Base-by-base conservation (phyloP, 2,888 invertebrate species). In the Pocota personata region DNA sequence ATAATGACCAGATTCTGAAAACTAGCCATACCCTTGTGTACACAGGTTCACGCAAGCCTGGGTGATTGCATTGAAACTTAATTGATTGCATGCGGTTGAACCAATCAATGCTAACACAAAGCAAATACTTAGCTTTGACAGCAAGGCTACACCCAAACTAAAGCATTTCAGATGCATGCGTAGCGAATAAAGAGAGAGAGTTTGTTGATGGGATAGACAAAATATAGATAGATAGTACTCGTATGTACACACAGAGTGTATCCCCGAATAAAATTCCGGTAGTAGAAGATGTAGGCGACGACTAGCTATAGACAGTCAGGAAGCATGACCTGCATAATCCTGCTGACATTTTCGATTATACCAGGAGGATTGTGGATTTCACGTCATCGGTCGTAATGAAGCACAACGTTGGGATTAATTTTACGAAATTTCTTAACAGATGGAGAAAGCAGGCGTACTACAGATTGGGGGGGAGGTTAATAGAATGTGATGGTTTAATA, bases 271-370 rank as follows among this genome's bases (percentile, higher is more conserved):
- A 24, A 19, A 52, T 55, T 19, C 30, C 37, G 8, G 7, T 27
- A 46, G 12, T 32, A 19, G 60, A 55, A 24, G 35, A 43, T n/a
- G 37, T 35, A 16, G n/a, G 40, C 19, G 52, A 12, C 21, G 52
- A 12, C 30, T 46, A 52, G 48, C 16, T 24, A 43, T 67, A 37
- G 58, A 21, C n/a, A 62, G 14, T 27, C 80, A 80, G 75, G 67
- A 75, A 58, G 64, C 57, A 72, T 40, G 57, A 72, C 79, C 79
- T 64, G 72, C 73, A 79, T 80, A 80, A 75, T 80, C 75, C 75
- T 60, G 60, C 43, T 80, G 80, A 75, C 75, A 67, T 55, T 62
- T 80, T 80, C 60, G 66, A 80, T 80, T 75, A 60, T 46, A 80
- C 52, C 67, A 60, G 16, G 40, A 58, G 35, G n/a, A 55, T 46